Percentiles rank a stretch among this genome's conserved stretches.
These are phyloP conservation scores for Clunio marinus DNA, from an alignment of 2,888 invertebrate genomes.

Conservation along the genomic window DNA sequence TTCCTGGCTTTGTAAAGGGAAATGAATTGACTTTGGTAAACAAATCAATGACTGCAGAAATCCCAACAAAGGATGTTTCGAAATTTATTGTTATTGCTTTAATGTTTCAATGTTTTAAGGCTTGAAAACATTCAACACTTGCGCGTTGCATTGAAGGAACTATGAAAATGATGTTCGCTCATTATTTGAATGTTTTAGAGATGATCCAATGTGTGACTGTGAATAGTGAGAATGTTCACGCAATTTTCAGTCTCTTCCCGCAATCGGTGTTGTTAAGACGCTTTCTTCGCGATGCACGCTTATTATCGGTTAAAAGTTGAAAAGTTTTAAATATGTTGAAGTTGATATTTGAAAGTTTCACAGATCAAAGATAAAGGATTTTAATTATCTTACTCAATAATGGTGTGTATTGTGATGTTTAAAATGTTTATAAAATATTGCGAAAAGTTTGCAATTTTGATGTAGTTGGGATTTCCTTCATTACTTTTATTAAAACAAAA, in stretches of 20 bases:
- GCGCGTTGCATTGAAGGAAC: constrained; percentile 18
- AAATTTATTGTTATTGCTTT: constrained; percentile 5
- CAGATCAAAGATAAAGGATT: no score
- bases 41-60: constrained; percentile 32
- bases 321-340: no score
- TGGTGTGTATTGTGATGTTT: neutral
- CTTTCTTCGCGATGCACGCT: neutral
- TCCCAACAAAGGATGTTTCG: constrained; percentile 1
- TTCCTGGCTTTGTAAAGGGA: neutral
- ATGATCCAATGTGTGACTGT: neutral
- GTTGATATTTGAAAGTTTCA: neutral
- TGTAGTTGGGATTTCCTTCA: no score
- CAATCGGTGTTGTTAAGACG: constrained; percentile 34
- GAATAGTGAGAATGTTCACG: constrained; percentile 4
- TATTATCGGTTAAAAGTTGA: neutral
- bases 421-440: neutral
- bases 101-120: constrained; percentile 28
- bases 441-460: no score
- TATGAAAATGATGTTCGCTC: constrained; percentile 26
- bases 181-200: no score
- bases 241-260: constrained; percentile 20
- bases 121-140: constrained; percentile 31
- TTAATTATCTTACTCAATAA: neutral
- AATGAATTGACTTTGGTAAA: constrained; percentile 35
- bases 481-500: no score